Evolutionary conservation across 1,140 invertebrate species (phyloP).

Genomic region (Drosophila pseudoananassae): DNA sequence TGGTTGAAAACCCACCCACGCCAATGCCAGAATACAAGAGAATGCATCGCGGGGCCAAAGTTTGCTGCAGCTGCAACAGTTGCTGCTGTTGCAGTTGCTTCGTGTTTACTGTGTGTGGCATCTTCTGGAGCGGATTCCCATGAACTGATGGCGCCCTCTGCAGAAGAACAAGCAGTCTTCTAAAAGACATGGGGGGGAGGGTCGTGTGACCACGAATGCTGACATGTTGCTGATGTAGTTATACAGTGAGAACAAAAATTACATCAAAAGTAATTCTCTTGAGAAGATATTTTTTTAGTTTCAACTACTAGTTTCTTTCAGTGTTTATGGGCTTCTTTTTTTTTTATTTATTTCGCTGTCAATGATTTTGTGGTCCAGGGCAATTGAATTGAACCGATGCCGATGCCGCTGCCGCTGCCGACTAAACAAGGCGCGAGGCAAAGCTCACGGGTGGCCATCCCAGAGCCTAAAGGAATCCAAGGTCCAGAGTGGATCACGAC

Average conservation of each 20-base stretch:
- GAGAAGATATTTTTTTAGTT: too few species aligned
- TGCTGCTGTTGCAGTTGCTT: conserved; percentile 28
- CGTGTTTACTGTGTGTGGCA: conserved; percentile 61
- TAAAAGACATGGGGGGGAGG: conserved; percentile 9
- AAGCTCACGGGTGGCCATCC: conserved; percentile 33
- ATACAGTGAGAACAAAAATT: conserved; percentile 2
- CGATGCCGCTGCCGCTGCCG: too few species aligned
- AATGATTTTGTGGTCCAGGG: conserved; percentile 75
- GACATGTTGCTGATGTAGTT: conserved; percentile 62
- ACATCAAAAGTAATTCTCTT: too few species aligned
- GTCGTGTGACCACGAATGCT: conserved; percentile 60
- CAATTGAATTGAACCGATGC: conserved; percentile 75
- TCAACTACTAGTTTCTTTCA: background rate
- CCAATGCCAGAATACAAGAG: conserved; percentile 51
- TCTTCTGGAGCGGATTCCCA: conserved; percentile 72
- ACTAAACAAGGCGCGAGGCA: too few species aligned
- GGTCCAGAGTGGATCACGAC: conserved; percentile 34
- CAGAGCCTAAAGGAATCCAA: conserved; percentile 23
- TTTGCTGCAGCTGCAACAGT: conserved; percentile 55
- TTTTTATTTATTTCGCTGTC: conserved; percentile 45
- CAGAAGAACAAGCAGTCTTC: background rate
- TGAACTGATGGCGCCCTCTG: conserved; percentile 69
- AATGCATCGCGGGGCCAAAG: conserved; percentile 66
- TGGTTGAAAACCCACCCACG: conserved; percentile 32
- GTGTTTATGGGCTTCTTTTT: conserved; percentile 32